Evolutionary conservation across 2,113 vertebrate species (phyloP).

Genomic region (Gymnogyps californianus): DNA sequence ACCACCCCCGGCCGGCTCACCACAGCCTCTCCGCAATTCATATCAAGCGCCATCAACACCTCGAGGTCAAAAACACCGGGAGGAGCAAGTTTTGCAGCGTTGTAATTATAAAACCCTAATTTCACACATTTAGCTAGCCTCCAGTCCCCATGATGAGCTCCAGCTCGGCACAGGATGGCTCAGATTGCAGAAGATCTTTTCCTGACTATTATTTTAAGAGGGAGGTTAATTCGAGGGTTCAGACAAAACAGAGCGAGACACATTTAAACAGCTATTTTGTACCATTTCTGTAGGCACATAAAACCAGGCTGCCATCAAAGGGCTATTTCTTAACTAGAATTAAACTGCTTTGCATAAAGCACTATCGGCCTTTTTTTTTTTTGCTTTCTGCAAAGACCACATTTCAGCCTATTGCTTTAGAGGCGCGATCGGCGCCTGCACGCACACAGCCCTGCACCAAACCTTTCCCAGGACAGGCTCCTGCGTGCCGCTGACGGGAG

Average conservation of each 20-base stretch:
- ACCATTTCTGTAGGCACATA: not conserved
- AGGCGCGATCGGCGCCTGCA: not conserved
- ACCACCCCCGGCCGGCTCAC: not conserved
- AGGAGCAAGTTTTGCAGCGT: not conserved
- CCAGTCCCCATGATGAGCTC: not conserved
- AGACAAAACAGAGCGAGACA: not conserved
- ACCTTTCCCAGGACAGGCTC: not conserved
- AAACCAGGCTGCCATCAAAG: not conserved
- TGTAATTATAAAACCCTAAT: not conserved
- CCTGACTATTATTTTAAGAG: not conserved
- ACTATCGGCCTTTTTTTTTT: not conserved
- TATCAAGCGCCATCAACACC: not conserved
- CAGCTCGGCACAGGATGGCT: not conserved
- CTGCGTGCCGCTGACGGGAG: not conserved
- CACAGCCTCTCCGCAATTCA: not conserved
- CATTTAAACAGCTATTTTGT: not conserved
- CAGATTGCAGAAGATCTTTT: not conserved
- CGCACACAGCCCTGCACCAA: not conserved
- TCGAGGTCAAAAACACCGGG: not conserved
- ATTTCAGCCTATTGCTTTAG: not conserved
- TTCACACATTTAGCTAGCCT: not conserved
- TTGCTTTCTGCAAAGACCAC: not conserved
- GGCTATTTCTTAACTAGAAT: not conserved
- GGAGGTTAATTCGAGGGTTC: not conserved
- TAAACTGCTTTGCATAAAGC: not conserved